phyloP scores from a whole-genome alignment of 2,113 vertebrate species.

The Siniperca chuatsi region DNA sequence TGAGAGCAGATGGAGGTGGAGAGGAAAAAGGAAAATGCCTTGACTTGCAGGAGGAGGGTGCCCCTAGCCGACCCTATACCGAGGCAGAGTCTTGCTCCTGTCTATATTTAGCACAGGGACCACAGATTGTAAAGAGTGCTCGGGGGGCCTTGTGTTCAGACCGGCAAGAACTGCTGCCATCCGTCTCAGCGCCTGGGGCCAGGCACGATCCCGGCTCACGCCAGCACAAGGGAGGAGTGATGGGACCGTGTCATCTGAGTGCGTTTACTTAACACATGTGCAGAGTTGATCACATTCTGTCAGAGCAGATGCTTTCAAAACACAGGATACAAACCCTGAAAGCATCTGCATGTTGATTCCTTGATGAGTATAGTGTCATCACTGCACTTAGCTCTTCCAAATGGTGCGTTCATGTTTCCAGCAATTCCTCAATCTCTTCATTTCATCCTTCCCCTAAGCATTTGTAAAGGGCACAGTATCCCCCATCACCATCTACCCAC shows the following conservation, averaged over 20 bases:
- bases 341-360: background rate
- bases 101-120: conserved; percentile 82
- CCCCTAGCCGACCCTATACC: conserved; percentile 30
- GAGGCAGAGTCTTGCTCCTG: conserved; percentile 36
- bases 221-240: conserved; percentile 47
- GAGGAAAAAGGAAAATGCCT: conserved; percentile 18
- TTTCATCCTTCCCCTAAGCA: conserved; percentile 24
- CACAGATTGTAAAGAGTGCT: conserved; percentile 82
- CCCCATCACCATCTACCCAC: conserved; percentile 11
- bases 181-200: conserved; percentile 55
- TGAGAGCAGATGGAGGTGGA: conserved; percentile 48
- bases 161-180: conserved; percentile 73
- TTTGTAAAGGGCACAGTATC: conserved; percentile 60
- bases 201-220: conserved; percentile 53
- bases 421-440: background rate
- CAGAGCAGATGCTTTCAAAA: background rate
- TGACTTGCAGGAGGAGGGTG: conserved; percentile 40
- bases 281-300: conserved; percentile 19
- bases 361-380: background rate
- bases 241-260: conserved; percentile 28
- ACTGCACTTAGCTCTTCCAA: background rate
- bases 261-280: conserved; percentile 49
- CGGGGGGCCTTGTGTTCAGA: conserved; percentile 75
- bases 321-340: background rate
- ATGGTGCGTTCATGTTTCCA: conserved; percentile 7